A percentile compares a stretch with the other conserved stretches of the same genome.
phyloP scores from a whole-genome alignment of 2,888 invertebrate genomes.

The Thyatira batis region DNA sequence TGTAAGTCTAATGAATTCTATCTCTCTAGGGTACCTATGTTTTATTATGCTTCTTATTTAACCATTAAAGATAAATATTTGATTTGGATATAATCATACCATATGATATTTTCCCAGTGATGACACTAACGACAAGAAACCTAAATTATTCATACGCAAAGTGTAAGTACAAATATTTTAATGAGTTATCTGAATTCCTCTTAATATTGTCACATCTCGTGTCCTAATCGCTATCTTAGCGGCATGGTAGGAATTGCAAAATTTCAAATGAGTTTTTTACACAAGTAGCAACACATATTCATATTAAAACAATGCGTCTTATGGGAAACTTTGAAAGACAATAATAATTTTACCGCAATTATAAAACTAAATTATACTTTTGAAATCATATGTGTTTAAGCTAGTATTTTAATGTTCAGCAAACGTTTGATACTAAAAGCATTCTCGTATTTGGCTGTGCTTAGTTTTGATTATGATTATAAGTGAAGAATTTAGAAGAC shows the following conservation, averaged over 20 bases:
- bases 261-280: conserved; percentile 62
- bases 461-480: too few species aligned
- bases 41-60: too few species aligned
- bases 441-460: too few species aligned
- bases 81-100: too few species aligned
- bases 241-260: conserved; percentile 49
- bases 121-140: too few species aligned
- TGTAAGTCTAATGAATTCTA: too few species aligned
- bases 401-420: conserved; percentile 8
- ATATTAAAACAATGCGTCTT: conserved; percentile 59
- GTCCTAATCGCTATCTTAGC: conserved; percentile 6
- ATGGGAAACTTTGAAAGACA: conserved; percentile 66
- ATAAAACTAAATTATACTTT: conserved; percentile 59
- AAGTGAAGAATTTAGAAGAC: too few species aligned
- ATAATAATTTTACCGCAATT: conserved; percentile 51
- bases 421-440: conserved; percentile 15
- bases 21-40: too few species aligned
- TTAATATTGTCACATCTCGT: not conserved
- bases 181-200: not conserved
- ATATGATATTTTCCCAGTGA: too few species aligned
- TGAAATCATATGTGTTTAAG: conserved; percentile 49
- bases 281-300: conserved; percentile 59
- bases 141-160: too few species aligned
- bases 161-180: too few species aligned
- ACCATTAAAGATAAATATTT: too few species aligned